Base-by-base conservation (phyloP, 2,888 invertebrate species). In the Endomychus coccineus region DNA sequence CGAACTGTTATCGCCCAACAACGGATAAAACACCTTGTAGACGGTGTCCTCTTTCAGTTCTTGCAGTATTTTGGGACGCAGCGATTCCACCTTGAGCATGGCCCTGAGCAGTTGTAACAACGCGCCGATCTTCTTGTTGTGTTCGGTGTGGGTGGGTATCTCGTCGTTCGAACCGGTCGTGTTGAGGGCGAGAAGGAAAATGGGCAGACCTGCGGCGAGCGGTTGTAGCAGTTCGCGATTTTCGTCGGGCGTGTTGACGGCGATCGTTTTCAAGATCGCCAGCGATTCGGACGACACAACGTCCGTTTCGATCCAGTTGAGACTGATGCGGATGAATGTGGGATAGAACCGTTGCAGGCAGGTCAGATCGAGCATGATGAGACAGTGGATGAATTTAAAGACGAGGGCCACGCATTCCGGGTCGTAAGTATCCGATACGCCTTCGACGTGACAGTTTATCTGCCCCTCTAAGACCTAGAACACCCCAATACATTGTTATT, bases 301-400 rank as follows among this genome's bases (percentile, higher is more conserved):
- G 39, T 69, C 66, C 3, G 63, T 61, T 27, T 69, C 62, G 5
- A 73, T 58, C 70, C 71, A 73, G n/a, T 61, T 60, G 41, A 73
- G 54, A 1, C 71, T 67, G 5, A 68, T 44, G 34, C 59, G 58
- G 2, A 71, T 61, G 16, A 71, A 62, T 13, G 51, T 46, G 7
- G 66, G 54, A 51, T 71, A 68, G 2, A 71, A 52, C 4, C 46
- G 43, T n/a, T 55, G 42, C 7, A 73, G 48, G 27, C 64, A 53
- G 1, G 62, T 49, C 2, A 70, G 42, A 51, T 68, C 62, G n/a
- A 69, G 46, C 43, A 65, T 62, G 10, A 73, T 59, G 10, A 74
- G 45, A 0, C 66, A 67, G 22, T 64, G 52, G 12, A 75, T 52
- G 51, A 74, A 74, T 50, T 73, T 69, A 48, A 74, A 67, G 9